Evolutionary conservation across 2,888 invertebrate genomes (phyloP), one percentile per base, ranked within the genome.

Genomic region (Keiferia lycopersicella): DNA sequence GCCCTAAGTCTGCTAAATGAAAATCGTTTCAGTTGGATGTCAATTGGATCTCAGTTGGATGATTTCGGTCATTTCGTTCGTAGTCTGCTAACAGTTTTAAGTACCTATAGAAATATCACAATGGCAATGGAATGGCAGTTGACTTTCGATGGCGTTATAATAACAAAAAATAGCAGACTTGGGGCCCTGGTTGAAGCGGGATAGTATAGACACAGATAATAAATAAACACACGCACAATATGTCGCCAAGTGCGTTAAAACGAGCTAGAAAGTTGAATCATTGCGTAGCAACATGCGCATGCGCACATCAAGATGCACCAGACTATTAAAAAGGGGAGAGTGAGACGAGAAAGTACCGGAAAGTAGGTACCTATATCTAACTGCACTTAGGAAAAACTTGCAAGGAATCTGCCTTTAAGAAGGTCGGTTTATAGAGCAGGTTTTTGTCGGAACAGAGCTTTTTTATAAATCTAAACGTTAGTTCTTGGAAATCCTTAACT

Each of bases 251-350:
- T 56, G 64, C 60, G 67, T 66, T 68, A 48, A 20, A 68, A 66
- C 65, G 65, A 68, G 61, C 70, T 70, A 72, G 74, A 76, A 72
- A 73, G 70, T 68, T 64, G 65, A 64, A 60, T 65, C 64, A 63
- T 67, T 68, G 64, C 67, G 66, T 64, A 65, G 64, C 67, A 56
- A 56, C 65, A 67, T 66, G 67, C 68, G 63, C 63, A 63, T 39
- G 59, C 58, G 60, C 62, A n/a, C n/a, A 66, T 65, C 69, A 67
- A 66, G 65, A 65, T 65, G 59, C 64, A 61, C 62, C 58, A 10
- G 62, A 18, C 56, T 45, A 50, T 62, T 60, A 63, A 62, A 68
- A 63, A 61, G 22, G 65, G 62, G 66, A 69, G 66, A 68, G 69
- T 60, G 56, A 65, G 45, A 11, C 67, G 26, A 45, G 56, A 62